These are phyloP conservation scores for Genyomyrus donnyi DNA, from an alignment of 2,113 vertebrate genomes.

Conservation along the genomic window DNA sequence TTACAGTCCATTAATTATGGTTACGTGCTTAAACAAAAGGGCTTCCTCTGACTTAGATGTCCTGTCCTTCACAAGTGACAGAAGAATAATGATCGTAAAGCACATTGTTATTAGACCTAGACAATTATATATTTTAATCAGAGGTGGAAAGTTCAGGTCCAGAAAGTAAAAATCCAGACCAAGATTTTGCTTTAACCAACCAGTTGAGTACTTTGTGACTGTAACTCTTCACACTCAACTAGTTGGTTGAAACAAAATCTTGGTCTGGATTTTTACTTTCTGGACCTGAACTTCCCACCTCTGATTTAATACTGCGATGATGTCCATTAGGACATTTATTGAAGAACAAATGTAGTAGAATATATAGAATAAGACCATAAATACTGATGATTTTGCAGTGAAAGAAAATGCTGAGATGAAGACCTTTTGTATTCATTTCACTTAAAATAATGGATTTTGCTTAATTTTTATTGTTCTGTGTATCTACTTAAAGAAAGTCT, in stretches of 20 bases:
- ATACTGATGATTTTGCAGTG: not conserved
- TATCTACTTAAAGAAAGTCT: not conserved
- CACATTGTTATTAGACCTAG: not conserved
- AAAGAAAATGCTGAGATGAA: not conserved
- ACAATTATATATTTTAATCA: not conserved
- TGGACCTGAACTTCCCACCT: not conserved
- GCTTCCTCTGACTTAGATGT: not conserved
- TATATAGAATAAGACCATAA: not conserved
- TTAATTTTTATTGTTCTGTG: slow-evolving; percentile 13
- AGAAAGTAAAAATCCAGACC: not conserved
- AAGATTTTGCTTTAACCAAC: not conserved
- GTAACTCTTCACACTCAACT: not conserved
- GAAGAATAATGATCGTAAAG: not conserved
- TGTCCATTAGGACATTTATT: not conserved
- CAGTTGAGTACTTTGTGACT: not conserved
- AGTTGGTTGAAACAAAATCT: not conserved
- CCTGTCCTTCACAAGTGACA: not conserved
- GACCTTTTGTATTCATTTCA: not conserved
- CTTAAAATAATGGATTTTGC: not conserved
- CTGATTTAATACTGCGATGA: not conserved
- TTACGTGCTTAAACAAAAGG: not conserved
- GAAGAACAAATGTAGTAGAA: not conserved
- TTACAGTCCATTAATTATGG: slow-evolving; percentile 1
- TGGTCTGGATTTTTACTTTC: not conserved
- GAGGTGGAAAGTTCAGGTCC: not conserved